Evolutionary conservation across 1,140 invertebrate species (phyloP).

Genomic region (Ephestia elutella): DNA sequence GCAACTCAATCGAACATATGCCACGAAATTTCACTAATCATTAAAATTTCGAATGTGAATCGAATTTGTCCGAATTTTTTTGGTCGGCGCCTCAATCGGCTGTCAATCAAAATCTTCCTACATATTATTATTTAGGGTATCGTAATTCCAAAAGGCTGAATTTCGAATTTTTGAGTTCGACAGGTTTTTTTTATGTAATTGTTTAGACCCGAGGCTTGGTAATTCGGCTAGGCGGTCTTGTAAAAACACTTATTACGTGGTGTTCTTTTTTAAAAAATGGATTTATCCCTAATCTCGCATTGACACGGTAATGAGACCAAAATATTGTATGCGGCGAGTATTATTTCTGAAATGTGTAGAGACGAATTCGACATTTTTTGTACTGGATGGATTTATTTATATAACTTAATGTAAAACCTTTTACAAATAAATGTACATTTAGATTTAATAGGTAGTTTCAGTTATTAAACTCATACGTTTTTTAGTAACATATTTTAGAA

Average conservation of each 20-base stretch:
- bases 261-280: constrained; percentile 53
- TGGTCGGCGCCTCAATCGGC: constrained; percentile 38
- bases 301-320: constrained; percentile 69
- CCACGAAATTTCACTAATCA: constrained; percentile 57
- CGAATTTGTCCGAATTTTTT: constrained; percentile 42
- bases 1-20: constrained; percentile 41
- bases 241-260: constrained; percentile 51
- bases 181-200: constrained; percentile 15
- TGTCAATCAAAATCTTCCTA: constrained; percentile 56
- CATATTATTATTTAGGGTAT: constrained; percentile 61
- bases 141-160: constrained; percentile 41
- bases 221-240: constrained; percentile 19
- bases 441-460: too few species aligned
- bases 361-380: constrained; percentile 9
- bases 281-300: constrained; percentile 71
- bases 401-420: too few species aligned
- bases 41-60: constrained; percentile 47
- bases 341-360: constrained; percentile 30
- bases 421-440: too few species aligned
- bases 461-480: too few species aligned
- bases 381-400: not conserved
- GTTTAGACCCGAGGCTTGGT: constrained; percentile 1
- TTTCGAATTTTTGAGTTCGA: constrained; percentile 45
- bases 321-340: constrained; percentile 55
- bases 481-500: too few species aligned